phyloP scores from a whole-genome alignment of 2,888 invertebrate species.

The Elgonia sp. region DNA sequence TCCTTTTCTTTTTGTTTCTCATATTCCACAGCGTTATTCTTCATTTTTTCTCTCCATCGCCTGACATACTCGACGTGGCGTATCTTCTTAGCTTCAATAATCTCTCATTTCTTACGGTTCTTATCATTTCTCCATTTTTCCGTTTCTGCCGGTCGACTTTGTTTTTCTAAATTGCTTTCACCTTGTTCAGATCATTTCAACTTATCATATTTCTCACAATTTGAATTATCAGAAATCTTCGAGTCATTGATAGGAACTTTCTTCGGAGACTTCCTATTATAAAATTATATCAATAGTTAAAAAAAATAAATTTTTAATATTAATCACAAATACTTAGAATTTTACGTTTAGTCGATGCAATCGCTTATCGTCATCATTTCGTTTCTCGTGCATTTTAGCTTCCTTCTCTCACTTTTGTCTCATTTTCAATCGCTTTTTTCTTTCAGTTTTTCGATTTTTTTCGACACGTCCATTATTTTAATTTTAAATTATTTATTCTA shows the following conservation, averaged over 20 bases:
- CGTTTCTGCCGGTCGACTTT: not conserved
- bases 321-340: not conserved
- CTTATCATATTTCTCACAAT: not conserved
- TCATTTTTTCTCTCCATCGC: not conserved
- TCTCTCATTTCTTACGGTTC: not conserved
- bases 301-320: not conserved
- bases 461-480: not conserved
- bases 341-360: not conserved
- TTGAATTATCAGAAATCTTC: not conserved
- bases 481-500: not conserved
- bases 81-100: not conserved
- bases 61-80: not conserved
- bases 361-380: not conserved
- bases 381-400: no score
- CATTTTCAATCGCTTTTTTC: slow-evolving; percentile 8
- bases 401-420: not conserved
- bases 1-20: slow-evolving; percentile 48
- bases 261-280: not conserved
- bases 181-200: not conserved
- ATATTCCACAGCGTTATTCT: not conserved
- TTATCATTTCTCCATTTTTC: not conserved
- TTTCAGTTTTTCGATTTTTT: not conserved
- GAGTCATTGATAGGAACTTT: not conserved
- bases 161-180: not conserved
- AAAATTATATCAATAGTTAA: slow-evolving; percentile 1